A percentile compares a stretch with the other conserved stretches of the same genome.
Conservation (phyloP, 2,797 vertebrate genomes). For the Moxostoma hubbsi region DNA sequence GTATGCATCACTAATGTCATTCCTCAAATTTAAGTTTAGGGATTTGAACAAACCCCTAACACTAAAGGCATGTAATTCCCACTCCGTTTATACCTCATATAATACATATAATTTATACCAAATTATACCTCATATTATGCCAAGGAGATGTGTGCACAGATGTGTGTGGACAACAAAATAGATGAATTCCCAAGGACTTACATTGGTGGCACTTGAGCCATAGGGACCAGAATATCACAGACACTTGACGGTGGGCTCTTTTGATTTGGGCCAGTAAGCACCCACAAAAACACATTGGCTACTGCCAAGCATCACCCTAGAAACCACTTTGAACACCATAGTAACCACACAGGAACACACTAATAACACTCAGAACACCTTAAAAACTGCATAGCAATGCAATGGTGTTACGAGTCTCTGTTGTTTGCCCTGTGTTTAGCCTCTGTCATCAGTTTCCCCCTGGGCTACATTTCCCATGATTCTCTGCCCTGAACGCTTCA, state of each 20-base stretch:
- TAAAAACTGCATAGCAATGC: constrained; percentile 1
- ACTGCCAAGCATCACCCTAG: constrained; percentile 10
- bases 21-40: neutral
- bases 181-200: neutral
- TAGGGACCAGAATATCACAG: neutral
- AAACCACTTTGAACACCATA: constrained; percentile 3
- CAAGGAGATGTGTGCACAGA: too few relatives aligned
- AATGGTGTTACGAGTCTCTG: neutral
- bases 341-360: constrained; percentile 21
- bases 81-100: neutral
- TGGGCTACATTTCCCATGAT: too few relatives aligned
- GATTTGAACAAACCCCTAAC: neutral
- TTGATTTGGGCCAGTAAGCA: neutral
- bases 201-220: neutral
- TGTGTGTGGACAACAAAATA: neutral
- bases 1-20: neutral
- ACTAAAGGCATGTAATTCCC: neutral
- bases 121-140: too few relatives aligned
- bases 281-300: neutral
- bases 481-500: too few relatives aligned
- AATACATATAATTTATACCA: neutral
- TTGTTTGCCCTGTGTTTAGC: too few relatives aligned
- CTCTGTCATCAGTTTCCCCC: too few relatives aligned
- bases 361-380: neutral
- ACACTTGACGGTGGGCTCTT: neutral